Percentiles rank a stretch among this genome's conserved stretches.
Conservation (phyloP, 2,888 invertebrate genomes). For the Chalcis sispes region DNA sequence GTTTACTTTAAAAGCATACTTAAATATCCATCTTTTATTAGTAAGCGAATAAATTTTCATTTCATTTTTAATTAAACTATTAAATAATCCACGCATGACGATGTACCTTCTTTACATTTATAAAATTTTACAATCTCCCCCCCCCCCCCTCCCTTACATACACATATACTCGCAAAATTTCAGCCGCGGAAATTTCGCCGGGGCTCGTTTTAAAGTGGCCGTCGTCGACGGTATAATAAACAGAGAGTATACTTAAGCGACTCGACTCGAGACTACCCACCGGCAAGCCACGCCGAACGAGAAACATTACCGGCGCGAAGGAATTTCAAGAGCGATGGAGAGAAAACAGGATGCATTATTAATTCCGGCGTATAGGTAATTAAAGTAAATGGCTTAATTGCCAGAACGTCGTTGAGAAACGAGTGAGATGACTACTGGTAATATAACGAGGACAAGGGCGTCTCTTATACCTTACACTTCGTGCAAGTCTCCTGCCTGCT, state of each 20-base stretch:
- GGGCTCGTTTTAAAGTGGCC: slow-evolving; percentile 34
- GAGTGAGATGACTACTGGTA: slow-evolving; percentile 48
- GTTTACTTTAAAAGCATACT: no score
- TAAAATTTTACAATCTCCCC: no score
- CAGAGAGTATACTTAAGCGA: slow-evolving; percentile 38
- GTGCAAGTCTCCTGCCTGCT: slow-evolving; percentile 53
- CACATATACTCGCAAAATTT: background rate
- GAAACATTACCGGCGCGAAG: slow-evolving; percentile 53
- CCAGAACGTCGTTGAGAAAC: slow-evolving; percentile 55
- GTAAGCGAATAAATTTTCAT: no score
- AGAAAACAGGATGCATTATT: slow-evolving; percentile 64
- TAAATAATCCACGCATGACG: no score
- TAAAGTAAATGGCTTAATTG: slow-evolving; percentile 67
- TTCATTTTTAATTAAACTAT: no score
- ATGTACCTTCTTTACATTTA: no score
- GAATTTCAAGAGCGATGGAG: slow-evolving; percentile 58
- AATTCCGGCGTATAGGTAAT: slow-evolving; percentile 65
- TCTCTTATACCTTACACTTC: slow-evolving; percentile 35
- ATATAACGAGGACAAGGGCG: slow-evolving; percentile 24
- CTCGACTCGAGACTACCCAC: slow-evolving; percentile 50
- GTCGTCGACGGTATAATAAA: slow-evolving; percentile 43
- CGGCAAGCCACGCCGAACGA: slow-evolving; percentile 15
- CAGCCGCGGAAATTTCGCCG: slow-evolving; percentile 22
- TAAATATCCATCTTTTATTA: no score
- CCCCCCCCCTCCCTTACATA: no score